A percentile compares a stretch with the other conserved stretches of the same genome.
Evolutionary conservation across 1,140 invertebrate species (phyloP).

Genomic region (Conopomorpha cramerella): DNA sequence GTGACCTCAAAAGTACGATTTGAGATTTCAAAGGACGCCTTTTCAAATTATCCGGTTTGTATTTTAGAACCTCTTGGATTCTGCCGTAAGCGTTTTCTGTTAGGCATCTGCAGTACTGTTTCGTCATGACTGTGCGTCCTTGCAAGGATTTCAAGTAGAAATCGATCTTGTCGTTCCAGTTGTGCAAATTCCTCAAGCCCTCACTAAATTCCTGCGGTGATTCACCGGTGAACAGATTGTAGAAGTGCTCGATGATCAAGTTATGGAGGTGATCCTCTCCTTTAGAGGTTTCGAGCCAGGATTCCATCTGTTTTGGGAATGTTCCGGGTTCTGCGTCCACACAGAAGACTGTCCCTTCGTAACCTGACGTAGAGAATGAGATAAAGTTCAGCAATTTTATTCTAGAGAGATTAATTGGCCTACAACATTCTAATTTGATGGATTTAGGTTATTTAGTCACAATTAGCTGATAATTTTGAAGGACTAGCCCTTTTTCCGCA

Average conservation of each 20-base stretch:
- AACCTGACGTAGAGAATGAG: constrained; percentile 16
- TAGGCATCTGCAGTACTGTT: constrained; percentile 22
- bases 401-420: neutral
- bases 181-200: constrained; percentile 2
- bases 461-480: neutral
- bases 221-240: constrained; percentile 11
- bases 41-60: constrained; percentile 1
- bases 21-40: neutral
- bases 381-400: neutral
- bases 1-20: constrained; percentile 1
- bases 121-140: constrained; percentile 19
- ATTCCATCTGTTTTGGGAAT: constrained; percentile 11
- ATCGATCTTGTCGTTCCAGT: constrained; percentile 21
- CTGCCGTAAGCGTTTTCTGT: constrained; percentile 17
- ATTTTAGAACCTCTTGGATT: constrained; percentile 11
- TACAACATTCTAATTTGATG: neutral
- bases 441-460: neutral
- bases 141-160: constrained; percentile 13
- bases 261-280: constrained; percentile 18
- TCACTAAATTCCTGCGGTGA: constrained; percentile 5
- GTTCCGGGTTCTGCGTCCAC: constrained; percentile 21
- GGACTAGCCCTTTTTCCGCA: too few species aligned
- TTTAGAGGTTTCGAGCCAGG: constrained; percentile 8
- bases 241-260: constrained; percentile 19
- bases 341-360: constrained; percentile 28